Percentiles rank a stretch among this genome's conserved stretches.
phyloP scores from a whole-genome alignment of 2,797 vertebrate genomes.

The Ambastaia sidthimunki region DNA sequence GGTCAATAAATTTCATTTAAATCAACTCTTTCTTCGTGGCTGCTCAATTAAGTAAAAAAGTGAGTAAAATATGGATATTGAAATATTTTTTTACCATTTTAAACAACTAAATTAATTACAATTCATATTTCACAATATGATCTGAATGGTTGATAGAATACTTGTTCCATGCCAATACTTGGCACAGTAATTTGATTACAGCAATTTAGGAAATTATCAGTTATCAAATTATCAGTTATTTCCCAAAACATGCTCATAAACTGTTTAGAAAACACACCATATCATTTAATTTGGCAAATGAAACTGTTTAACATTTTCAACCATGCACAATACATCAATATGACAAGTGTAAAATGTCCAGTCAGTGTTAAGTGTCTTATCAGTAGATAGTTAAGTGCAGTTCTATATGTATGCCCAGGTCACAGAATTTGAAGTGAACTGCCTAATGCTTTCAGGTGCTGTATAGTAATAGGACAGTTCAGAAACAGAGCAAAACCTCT shows the following conservation, averaged over 20 bases:
- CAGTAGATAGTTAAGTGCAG: neutral
- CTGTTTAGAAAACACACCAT: neutral
- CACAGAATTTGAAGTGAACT: neutral
- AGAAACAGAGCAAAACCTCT: neutral
- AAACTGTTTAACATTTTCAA: neutral
- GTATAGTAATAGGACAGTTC: neutral
- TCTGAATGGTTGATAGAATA: too few relatives aligned
- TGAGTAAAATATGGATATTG: too few relatives aligned
- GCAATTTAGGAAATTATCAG: too few relatives aligned
- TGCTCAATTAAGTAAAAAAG: too few relatives aligned
- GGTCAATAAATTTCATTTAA: slow-evolving; percentile 91
- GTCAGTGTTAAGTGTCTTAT: neutral
- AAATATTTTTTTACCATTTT: too few relatives aligned
- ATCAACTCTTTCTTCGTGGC: slow-evolving; percentile 62
- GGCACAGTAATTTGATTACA: too few relatives aligned
- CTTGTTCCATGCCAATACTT: too few relatives aligned
- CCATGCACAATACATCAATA: neutral
- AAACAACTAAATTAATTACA: too few relatives aligned
- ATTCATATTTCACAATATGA: too few relatives aligned
- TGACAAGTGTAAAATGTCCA: neutral
- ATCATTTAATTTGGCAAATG: slow-evolving; percentile 10
- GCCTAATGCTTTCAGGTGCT: neutral
- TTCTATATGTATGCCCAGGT: slow-evolving; percentile 5
- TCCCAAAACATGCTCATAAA: neutral
- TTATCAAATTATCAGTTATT: neutral